A percentile compares a stretch with the other conserved stretches of the same genome.
Conservation (phyloP, 2,797 vertebrate genomes). For the Peromyscus attwateri region DNA sequence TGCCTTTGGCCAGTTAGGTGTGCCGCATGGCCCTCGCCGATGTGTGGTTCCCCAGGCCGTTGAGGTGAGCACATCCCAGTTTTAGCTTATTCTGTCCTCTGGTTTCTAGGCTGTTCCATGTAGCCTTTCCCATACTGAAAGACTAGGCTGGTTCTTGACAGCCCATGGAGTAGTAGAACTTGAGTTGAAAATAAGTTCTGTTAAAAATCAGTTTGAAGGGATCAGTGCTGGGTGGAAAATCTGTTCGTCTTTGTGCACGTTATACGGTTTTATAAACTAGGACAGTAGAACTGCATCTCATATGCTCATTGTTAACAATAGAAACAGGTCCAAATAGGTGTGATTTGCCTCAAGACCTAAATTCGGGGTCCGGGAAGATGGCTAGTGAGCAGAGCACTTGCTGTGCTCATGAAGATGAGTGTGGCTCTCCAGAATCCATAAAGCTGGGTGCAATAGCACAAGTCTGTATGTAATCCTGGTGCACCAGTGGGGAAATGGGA, state of each 20-base stretch:
- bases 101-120: background rate
- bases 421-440: background rate
- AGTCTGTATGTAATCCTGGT: background rate
- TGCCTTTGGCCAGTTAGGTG: conserved; percentile 94
- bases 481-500: background rate
- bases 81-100: background rate
- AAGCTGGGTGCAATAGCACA: background rate
- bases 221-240: background rate
- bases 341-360: background rate
- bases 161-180: background rate
- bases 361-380: no score
- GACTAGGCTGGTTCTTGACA: background rate
- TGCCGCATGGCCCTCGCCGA: conserved; percentile 86
- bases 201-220: background rate
- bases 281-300: background rate
- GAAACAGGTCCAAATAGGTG: background rate
- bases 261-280: conserved; percentile 28
- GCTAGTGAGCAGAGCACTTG: background rate
- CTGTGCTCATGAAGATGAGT: background rate
- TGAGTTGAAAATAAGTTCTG: conserved; percentile 26
- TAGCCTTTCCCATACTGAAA: background rate
- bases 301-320: background rate
- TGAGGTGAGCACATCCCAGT: conserved; percentile 87
- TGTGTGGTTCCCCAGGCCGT: conserved; percentile 89
- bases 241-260: background rate